Evolutionary conservation across 2,113 vertebrate genomes (phyloP), one percentile per base, ranked within the genome.

Genomic region (Mus pahari): DNA sequence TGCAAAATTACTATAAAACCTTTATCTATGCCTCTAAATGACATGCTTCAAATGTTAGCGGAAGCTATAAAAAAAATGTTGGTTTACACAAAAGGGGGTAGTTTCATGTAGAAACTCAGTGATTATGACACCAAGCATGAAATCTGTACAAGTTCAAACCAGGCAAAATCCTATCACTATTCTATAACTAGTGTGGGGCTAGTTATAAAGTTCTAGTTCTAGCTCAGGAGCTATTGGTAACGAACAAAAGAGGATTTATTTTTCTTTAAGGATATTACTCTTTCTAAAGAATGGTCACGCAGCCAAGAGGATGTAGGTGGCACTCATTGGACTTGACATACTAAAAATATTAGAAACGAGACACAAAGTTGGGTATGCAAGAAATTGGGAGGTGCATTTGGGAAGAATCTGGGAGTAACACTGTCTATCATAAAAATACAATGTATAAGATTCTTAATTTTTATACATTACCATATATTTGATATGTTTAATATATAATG

Each of bases 51-150:
- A 64, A 93, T 26, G 33, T 58, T 68, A 74, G 62, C 4, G n/a
- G 42, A 89, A 78, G 31, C 16, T 48, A 39, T 92, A 71, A 84
- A 95, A 83, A 95, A 73, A 70, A 31, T 70, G 50, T 28, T 64
- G 74, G 26, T 81, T 81, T n/a, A 58, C 53, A 82, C 20, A 60
- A 82, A 7, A 19, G 12, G 10, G 20, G 36, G 22, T 58, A 58
- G 33, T n/a, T 58, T 19, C 19, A 55, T 33, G 19, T 11, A n/a
- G 33, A 81, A 58, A 55, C 33, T 55, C 50, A 55, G 50, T 55
- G 50, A 33, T 55, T 55, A n/a, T 12, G 33, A 81, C 50, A 55
- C 33, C 11, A 55, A 81, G 11, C 53, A 55, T 7, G 11, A 12
- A 55, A 55, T 81, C 50, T 55, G 17, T 22, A 55, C 19, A 81